These are phyloP conservation scores for Grammomys surdaster DNA, from an alignment of 2,113 vertebrate species.

Conservation along the genomic window DNA sequence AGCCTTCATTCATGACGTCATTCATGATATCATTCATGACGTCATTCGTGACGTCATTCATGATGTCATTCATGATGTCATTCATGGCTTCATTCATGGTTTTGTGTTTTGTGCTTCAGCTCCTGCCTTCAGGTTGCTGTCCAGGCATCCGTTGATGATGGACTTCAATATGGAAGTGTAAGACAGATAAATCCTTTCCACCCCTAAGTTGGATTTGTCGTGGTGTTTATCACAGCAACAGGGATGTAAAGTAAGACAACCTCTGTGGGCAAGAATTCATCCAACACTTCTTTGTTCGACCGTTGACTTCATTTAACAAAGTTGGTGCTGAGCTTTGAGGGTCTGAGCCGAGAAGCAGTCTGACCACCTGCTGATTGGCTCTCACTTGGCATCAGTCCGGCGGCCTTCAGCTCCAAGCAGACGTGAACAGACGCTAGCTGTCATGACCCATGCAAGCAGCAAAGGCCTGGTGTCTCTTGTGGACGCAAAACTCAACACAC, in stretches of 20 bases:
- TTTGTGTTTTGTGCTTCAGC: not conserved
- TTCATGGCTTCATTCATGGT: not conserved
- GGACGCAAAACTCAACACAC: not conserved
- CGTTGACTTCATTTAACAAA: not conserved
- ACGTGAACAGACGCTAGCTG: not conserved
- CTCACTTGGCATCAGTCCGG: not conserved
- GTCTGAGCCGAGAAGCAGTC: not conserved
- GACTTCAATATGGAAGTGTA: not conserved
- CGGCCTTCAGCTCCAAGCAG: not conserved
- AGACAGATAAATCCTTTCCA: not conserved
- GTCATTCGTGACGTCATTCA: no score
- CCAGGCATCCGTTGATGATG: not conserved
- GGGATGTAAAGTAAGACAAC: not conserved
- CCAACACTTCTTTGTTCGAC: not conserved
- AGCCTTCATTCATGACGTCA: not conserved
- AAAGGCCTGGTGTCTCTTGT: not conserved
- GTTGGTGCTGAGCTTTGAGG: not conserved
- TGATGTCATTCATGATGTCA: no score
- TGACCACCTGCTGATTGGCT: not conserved
- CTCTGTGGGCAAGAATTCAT: not conserved
- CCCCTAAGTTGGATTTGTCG: not conserved
- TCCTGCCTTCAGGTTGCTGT: not conserved
- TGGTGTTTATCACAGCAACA: not conserved
- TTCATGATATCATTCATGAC: no score
- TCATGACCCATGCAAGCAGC: rapidly evolving